Percentiles rank a stretch among this genome's conserved stretches.
Evolutionary conservation across 2,797 vertebrate species (phyloP).

Genomic region (Neosilurus hyrtlii): DNA sequence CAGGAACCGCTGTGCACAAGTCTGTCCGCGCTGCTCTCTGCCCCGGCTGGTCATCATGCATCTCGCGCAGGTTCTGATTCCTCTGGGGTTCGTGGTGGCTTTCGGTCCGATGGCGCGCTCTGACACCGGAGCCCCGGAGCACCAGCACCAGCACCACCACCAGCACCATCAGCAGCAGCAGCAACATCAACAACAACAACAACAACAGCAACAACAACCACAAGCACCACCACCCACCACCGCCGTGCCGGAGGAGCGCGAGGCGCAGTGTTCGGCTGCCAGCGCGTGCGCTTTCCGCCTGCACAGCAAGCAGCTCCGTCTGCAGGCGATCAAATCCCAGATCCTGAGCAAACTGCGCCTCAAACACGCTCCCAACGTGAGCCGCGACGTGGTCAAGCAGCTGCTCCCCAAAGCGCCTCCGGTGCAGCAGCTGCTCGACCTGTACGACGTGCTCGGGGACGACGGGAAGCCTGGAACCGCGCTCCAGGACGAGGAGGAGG

Average conservation of each 20-base stretch:
- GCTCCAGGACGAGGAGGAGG: constrained; percentile 80
- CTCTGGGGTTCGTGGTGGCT: constrained; percentile 81
- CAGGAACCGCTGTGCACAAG: constrained; percentile 11
- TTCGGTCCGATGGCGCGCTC: constrained; percentile 81
- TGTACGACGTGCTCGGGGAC: constrained; percentile 94
- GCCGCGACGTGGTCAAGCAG: constrained; percentile 90
- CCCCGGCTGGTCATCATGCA: constrained; percentile 78
- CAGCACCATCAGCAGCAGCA: constrained; percentile 66
- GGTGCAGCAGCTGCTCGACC: constrained; percentile 94
- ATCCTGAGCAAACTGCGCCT: constrained; percentile 97
- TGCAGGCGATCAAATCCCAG: constrained; percentile 96
- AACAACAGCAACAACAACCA: background rate
- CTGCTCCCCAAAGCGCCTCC: constrained; percentile 95
- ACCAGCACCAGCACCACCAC: constrained; percentile 6
- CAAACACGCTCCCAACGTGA: constrained; percentile 96
- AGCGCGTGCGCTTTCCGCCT: constrained; percentile 87
- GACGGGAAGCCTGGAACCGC: constrained; percentile 83
- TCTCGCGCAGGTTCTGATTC: constrained; percentile 74
- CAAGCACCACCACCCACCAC: constrained; percentile 49
- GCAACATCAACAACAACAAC: background rate
- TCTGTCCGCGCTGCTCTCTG: constrained; percentile 40
- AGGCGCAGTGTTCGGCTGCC: constrained; percentile 78
- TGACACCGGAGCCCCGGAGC: constrained; percentile 68
- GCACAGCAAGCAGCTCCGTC: constrained; percentile 89
- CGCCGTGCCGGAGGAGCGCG: constrained; percentile 73